Evolutionary conservation across 2,888 invertebrate genomes (phyloP).

Genomic region (Podabrus alpinus): DNA sequence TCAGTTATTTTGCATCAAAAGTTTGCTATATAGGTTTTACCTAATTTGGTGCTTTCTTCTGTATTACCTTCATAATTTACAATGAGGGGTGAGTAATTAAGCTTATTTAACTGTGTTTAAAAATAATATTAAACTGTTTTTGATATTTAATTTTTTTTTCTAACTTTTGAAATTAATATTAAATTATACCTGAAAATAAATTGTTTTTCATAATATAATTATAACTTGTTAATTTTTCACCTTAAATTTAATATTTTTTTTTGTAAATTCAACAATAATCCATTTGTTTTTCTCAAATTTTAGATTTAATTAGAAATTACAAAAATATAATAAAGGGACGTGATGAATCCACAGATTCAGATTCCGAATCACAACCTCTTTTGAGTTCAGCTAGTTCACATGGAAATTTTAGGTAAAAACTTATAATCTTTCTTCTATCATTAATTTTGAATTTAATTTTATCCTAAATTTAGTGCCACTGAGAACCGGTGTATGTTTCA

Average conservation of each 20-base stretch:
- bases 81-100: neutral
- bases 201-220: no score
- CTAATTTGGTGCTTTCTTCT: neutral
- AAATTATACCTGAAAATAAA: no score
- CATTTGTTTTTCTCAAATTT: slow-evolving; percentile 22
- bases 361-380: slow-evolving; percentile 53
- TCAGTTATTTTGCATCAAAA: neutral
- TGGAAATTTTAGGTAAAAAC: slow-evolving; percentile 51
- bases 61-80: neutral
- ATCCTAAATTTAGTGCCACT: slow-evolving; percentile 4
- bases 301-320: slow-evolving; percentile 50
- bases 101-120: neutral
- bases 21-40: neutral
- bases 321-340: slow-evolving; percentile 38
- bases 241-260: no score
- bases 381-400: slow-evolving; percentile 51
- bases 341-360: slow-evolving; percentile 48
- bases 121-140: no score
- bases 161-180: no score
- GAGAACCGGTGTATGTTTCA: slow-evolving; percentile 41
- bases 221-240: no score
- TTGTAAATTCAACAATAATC: no score
- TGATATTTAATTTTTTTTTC: no score
- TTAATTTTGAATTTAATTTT: neutral
- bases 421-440: neutral